Conservation (phyloP, 2,797 vertebrate species). For the Okamejei kenojei region DNA sequence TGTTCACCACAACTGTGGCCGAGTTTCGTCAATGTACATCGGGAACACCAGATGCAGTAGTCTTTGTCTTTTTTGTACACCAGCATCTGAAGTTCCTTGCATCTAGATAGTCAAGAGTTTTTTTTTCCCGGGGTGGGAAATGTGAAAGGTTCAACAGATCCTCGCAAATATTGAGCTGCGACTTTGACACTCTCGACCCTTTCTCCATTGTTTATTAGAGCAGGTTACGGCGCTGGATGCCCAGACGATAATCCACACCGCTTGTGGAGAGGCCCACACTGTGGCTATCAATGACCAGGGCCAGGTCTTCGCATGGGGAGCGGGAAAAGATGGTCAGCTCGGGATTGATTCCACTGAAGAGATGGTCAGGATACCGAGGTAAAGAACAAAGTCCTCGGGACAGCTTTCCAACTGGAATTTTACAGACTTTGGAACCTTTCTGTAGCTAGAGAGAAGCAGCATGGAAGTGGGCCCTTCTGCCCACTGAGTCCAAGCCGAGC, state of each 20-base stretch:
- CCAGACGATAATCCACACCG: slow-evolving; percentile 78
- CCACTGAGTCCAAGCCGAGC: too few species aligned
- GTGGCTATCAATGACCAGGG: slow-evolving; percentile 83
- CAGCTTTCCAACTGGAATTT: slow-evolving; percentile 36
- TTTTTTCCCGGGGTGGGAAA: too few species aligned
- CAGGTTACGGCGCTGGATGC: slow-evolving; percentile 77
- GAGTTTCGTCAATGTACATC: too few species aligned
- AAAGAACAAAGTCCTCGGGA: background rate
- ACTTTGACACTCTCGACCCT: background rate
- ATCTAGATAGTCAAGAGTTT: too few species aligned
- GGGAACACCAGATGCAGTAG: too few species aligned
- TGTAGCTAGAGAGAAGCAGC: background rate
- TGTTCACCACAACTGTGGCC: too few species aligned
- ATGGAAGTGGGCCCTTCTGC: too few species aligned
- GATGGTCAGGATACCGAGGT: slow-evolving; percentile 81
- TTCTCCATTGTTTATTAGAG: slow-evolving; percentile 56
- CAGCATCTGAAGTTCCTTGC: too few species aligned
- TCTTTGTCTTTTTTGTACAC: too few species aligned
- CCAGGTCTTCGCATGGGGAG: slow-evolving; percentile 89
- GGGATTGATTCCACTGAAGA: slow-evolving; percentile 75
- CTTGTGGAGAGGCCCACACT: slow-evolving; percentile 80
- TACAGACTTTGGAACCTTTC: background rate
- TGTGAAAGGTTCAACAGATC: background rate
- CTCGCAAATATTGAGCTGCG: background rate
- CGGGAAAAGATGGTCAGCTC: slow-evolving; percentile 79